Base-by-base conservation (phyloP, 2,113 vertebrate species). In the Rhinichthys klamathensis region DNA sequence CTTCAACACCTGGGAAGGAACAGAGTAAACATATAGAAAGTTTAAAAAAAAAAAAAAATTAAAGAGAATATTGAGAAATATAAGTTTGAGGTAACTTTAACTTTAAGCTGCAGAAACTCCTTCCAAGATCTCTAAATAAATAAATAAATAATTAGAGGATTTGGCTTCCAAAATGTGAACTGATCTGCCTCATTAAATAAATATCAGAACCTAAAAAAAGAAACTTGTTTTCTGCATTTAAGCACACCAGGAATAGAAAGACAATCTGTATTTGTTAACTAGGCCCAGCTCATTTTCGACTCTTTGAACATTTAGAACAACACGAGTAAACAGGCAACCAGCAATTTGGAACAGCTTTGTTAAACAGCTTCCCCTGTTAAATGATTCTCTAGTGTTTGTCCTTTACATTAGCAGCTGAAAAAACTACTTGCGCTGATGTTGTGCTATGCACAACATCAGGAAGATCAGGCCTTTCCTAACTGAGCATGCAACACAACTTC, bases 1-100 rank as follows among this genome's bases (percentile, higher is more conserved):
- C 86, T 94, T 94, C 83, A 94, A 70, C 77, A 94, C 93, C 92
- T 94, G 58, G 1, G 10, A 72, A 18, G 10, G 12, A 35, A 60
- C 4, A 0, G 30, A 23, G 13, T 25, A 80, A 23, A 6, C 12
- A 63, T 11, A 78, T 6, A 67, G 6, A 78, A 56, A 12, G 8
- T 6, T 27, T 1, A 16, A 15, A 27, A 38, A 23, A 58, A 16
- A n/a, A 1, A 10, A 41, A 38, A 8, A 8, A 41, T 72, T 54
- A n/a, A 56, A 12, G 16, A 54, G 30, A 21, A 18, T 18, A 65
- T 2, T 44, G 44, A 69, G 11, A 23, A 7, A 44, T 69, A 18
- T 23, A 70, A 35, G 18, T 70, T 38, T 41, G 67, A 41, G 67
- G 67, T 41, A 4, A 70, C 35, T 41, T 23, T 7, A 73, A 46